phyloP scores from a whole-genome alignment of 2,113 vertebrate genomes.

The Muntiacus reevesi region DNA sequence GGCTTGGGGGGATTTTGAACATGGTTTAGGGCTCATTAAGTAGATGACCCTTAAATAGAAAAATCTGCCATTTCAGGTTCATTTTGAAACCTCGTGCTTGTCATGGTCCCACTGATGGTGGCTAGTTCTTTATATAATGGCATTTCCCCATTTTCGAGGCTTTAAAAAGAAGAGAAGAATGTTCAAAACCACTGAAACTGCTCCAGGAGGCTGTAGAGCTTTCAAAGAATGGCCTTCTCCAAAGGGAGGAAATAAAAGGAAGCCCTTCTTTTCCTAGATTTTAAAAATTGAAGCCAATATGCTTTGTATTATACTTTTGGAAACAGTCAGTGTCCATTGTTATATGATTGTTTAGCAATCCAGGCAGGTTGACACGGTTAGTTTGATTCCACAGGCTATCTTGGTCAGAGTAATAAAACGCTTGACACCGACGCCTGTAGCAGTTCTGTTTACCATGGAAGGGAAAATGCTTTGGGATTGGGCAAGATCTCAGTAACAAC shows the following conservation, averaged over 20 bases:
- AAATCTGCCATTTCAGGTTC: constrained; percentile 44
- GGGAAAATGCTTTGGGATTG: not conserved
- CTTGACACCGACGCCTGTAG: not conserved
- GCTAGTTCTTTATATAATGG: not conserved
- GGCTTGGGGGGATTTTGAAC: constrained; percentile 7
- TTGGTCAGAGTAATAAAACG: not conserved
- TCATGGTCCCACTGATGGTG: not conserved
- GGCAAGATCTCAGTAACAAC: not conserved
- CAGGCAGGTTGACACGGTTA: not conserved
- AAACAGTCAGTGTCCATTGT: not conserved
- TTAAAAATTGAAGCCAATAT: not conserved
- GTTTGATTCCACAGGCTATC: not conserved
- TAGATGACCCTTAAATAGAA: constrained; percentile 12
- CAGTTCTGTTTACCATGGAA: not conserved
- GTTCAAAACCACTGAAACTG: not conserved
- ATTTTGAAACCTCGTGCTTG: not conserved
- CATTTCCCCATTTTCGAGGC: not conserved
- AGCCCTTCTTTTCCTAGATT: not conserved
- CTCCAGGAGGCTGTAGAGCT: constrained; percentile 13
- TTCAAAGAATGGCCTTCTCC: constrained; percentile 6
- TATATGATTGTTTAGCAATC: not conserved
- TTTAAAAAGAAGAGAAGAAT: constrained; percentile 44
- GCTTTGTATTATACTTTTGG: not conserved
- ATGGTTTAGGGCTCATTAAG: constrained; percentile 12
- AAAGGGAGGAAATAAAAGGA: not conserved